phyloP scores from a whole-genome alignment of 2,113 vertebrate genomes.

The Mionectes macconnelli region DNA sequence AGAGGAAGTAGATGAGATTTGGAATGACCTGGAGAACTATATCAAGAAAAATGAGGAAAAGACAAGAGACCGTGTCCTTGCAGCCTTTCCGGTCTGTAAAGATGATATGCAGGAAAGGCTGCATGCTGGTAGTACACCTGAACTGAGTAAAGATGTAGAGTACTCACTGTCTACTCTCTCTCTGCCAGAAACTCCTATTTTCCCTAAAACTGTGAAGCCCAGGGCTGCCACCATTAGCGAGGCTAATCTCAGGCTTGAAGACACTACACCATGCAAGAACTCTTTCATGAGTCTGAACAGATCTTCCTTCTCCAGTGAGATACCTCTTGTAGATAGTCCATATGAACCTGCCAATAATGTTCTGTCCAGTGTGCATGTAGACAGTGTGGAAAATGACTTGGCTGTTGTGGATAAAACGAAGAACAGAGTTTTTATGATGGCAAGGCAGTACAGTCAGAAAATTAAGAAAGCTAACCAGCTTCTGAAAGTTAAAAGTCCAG shows the following conservation, averaged over 20 bases:
- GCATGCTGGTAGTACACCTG: constrained; percentile 50
- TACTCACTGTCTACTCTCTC: constrained; percentile 67
- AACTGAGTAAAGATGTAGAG: constrained; percentile 70
- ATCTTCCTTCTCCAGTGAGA: constrained; percentile 79
- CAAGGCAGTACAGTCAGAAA: constrained; percentile 97
- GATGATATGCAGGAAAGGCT: constrained; percentile 71
- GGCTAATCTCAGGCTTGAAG: constrained; percentile 77
- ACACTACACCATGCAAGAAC: constrained; percentile 66
- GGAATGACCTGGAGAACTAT: constrained; percentile 97
- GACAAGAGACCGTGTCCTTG: constrained; percentile 87
- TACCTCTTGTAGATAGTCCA: constrained; percentile 75
- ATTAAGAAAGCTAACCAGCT: constrained; percentile 97
- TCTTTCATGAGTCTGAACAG: constrained; percentile 74
- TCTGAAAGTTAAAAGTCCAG: constrained; percentile 89
- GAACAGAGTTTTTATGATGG: constrained; percentile 94
- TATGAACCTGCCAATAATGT: constrained; percentile 73
- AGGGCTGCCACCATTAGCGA: constrained; percentile 80
- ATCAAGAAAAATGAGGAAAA: constrained; percentile 94
- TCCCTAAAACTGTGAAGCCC: constrained; percentile 75
- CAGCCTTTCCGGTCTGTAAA: constrained; percentile 89
- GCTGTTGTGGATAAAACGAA: constrained; percentile 85
- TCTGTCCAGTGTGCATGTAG: constrained; percentile 65
- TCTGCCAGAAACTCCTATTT: constrained; percentile 77
- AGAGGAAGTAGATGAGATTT: constrained; percentile 93
- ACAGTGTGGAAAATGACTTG: constrained; percentile 72